Percentiles rank a stretch among this genome's conserved stretches.
Conservation (phyloP, 1,140 invertebrate genomes). For the Ptiloglossa arizonensis region DNA sequence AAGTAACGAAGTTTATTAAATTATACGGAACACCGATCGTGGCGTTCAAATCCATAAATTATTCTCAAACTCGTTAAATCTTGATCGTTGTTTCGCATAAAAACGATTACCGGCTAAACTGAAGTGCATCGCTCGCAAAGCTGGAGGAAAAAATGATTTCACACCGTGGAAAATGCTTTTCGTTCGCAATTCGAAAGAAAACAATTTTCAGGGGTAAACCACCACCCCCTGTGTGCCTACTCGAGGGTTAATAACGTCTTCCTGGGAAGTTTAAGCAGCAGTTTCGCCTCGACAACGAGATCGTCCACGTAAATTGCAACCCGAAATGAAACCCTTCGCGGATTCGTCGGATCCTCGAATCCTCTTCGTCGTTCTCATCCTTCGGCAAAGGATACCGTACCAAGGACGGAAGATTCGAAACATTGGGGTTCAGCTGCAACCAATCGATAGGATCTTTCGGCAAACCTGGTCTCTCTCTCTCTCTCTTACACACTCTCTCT, state of each 20-base stretch:
- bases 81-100: no score
- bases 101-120: no score
- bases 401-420: conserved; percentile 49
- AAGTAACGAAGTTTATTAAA: no score
- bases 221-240: no score
- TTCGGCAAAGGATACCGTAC: neutral
- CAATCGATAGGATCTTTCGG: conserved; percentile 68
- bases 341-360: conserved; percentile 16
- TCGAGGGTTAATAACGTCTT: conserved; percentile 39
- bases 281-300: conserved; percentile 1
- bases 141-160: no score
- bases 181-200: no score
- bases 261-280: conserved; percentile 29
- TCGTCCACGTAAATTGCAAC: conserved; percentile 19
- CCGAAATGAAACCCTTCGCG: conserved; percentile 16
- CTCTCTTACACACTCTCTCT: neutral
- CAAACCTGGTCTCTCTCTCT: conserved; percentile 14
- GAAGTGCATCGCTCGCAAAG: no score
- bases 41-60: no score
- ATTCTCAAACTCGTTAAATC: no score
- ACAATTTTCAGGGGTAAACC: no score
- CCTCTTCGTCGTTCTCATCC: neutral
- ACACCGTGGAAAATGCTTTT: no score
- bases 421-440: conserved; percentile 37
- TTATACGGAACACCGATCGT: no score